phyloP scores from a whole-genome alignment of 2,888 invertebrate genomes.

The Limnephilus rhombicus region DNA sequence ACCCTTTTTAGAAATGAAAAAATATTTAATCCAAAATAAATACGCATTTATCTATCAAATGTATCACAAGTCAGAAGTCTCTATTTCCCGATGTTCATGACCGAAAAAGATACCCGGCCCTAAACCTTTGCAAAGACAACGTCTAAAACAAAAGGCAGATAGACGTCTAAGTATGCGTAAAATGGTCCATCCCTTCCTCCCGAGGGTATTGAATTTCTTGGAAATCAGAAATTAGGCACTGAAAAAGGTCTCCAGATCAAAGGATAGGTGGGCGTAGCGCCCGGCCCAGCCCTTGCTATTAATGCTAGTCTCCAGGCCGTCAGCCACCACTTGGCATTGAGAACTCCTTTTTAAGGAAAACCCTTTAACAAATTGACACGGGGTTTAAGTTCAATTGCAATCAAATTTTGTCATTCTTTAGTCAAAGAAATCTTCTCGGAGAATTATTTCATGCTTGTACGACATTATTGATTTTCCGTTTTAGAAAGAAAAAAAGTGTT shows the following conservation, averaged over 20 bases:
- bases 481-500: neutral
- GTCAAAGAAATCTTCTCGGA: neutral
- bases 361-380: slow-evolving; percentile 52
- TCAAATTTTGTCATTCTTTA: neutral
- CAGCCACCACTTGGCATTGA: slow-evolving; percentile 16
- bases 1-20: neutral
- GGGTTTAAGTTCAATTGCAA: neutral
- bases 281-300: slow-evolving; percentile 38
- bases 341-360: slow-evolving; percentile 21
- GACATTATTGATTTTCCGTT: neutral
- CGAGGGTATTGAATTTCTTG: slow-evolving; percentile 61
- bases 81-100: neutral
- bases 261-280: slow-evolving; percentile 47
- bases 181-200: slow-evolving; percentile 13
- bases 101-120: slow-evolving; percentile 5
- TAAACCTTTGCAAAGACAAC: neutral
- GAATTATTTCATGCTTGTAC: neutral
- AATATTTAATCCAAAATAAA: neutral
- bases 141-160: slow-evolving; percentile 19
- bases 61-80: neutral
- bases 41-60: neutral
- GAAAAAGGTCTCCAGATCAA: slow-evolving; percentile 60
- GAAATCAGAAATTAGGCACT: slow-evolving; percentile 56
- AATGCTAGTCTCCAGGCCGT: neutral
- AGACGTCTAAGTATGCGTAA: slow-evolving; percentile 23